A percentile compares a stretch with the other conserved stretches of the same genome.
These are phyloP conservation scores for Aleiodes leptofemur DNA, from an alignment of 2,888 invertebrate genomes.

Conservation along the genomic window DNA sequence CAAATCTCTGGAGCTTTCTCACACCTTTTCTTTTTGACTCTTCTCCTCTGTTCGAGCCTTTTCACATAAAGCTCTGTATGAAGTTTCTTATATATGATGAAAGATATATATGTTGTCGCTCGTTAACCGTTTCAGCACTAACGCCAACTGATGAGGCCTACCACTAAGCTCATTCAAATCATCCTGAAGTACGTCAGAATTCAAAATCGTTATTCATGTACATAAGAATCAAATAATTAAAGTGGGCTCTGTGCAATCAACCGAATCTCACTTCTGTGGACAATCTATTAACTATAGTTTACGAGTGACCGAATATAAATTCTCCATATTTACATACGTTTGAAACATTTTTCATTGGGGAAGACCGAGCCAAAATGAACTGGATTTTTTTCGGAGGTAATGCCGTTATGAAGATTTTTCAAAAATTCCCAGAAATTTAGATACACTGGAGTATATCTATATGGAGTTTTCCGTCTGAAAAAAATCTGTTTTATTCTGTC, in stretches of 20 bases:
- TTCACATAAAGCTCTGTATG: conserved; percentile 4
- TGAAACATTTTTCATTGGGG: not conserved
- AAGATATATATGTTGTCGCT: conserved; percentile 25
- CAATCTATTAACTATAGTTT: not conserved
- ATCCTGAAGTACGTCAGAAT: conserved; percentile 21
- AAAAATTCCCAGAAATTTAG: too few species aligned
- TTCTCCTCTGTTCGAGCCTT: not conserved
- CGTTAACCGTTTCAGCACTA: conserved; percentile 29
- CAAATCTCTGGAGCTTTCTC: conserved; percentile 19
- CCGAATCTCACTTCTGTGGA: not conserved
- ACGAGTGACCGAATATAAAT: not conserved
- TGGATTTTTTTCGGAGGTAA: too few species aligned
- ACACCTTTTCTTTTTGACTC: not conserved
- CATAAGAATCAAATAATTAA: conserved; percentile 1
- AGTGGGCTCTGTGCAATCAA: conserved; percentile 10
- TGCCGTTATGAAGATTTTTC: too few species aligned
- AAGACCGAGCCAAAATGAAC: too few species aligned
- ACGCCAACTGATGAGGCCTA: conserved; percentile 3
- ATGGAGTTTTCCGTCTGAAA: too few species aligned
- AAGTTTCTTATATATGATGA: conserved; percentile 11
- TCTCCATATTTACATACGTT: not conserved
- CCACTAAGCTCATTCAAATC: conserved; percentile 1
- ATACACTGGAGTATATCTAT: too few species aligned
- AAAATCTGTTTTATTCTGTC: too few species aligned
- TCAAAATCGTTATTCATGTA: not conserved